Percentiles rank a stretch among this genome's conserved stretches.
These are phyloP conservation scores for Lerista edwardsae DNA, from an alignment of 2,797 vertebrate genomes.

Conservation along the genomic window DNA sequence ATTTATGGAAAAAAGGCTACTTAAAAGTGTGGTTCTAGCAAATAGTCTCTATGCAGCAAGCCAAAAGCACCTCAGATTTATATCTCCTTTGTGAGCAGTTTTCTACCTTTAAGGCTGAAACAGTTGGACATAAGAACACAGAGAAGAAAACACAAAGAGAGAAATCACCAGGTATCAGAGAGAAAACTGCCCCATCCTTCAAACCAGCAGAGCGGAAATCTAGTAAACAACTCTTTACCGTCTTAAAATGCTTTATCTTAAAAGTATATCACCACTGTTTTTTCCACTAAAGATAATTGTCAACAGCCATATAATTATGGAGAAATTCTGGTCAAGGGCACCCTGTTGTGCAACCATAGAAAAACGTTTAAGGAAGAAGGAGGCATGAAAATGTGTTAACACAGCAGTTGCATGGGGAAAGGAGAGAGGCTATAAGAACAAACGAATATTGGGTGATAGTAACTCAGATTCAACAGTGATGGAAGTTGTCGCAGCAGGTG, in stretches of 20 bases:
- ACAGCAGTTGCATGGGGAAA: not conserved
- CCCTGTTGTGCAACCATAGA: not conserved
- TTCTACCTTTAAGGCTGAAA: not conserved
- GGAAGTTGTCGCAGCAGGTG: not conserved
- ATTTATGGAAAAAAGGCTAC: not conserved
- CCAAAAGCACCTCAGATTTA: not conserved
- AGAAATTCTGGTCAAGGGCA: not conserved
- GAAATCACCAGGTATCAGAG: not conserved
- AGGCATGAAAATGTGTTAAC: constrained; percentile 51
- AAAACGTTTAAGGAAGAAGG: constrained; percentile 42
- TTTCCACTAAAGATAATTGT: constrained; percentile 4
- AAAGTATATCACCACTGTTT: not conserved
- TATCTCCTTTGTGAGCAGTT: not conserved
- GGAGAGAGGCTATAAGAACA: constrained; percentile 20
- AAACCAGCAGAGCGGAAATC: not conserved
- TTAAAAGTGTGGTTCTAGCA: not conserved
- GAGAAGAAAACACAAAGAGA: constrained; percentile 15
- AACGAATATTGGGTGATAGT: not conserved
- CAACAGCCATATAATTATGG: constrained; percentile 4
- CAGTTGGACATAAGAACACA: constrained; percentile 9
- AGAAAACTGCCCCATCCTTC: not conserved
- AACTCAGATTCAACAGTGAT: constrained; percentile 1
- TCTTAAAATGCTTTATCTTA: constrained; percentile 4
- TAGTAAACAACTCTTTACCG: constrained; percentile 7
- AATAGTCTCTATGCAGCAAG: not conserved